These are phyloP conservation scores for Anoplolepis gracilipes DNA, from an alignment of 1,140 invertebrate genomes.

Conservation along the genomic window DNA sequence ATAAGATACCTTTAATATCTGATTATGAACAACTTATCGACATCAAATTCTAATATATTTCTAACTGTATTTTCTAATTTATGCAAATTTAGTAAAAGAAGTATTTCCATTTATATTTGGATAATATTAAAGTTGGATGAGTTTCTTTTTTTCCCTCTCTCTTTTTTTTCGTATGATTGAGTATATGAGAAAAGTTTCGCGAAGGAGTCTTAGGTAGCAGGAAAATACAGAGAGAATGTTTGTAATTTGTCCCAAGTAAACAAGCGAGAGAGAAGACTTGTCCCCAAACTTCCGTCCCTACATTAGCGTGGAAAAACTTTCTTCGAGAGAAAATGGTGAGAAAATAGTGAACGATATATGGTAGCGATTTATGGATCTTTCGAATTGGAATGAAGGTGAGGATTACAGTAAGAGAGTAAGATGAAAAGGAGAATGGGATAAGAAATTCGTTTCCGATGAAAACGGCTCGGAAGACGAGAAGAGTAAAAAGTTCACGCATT, in stretches of 20 bases:
- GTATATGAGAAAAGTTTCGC: not conserved
- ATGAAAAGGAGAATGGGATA: not conserved
- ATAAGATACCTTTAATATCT: not conserved
- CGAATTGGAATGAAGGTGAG: not conserved
- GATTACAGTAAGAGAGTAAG: not conserved
- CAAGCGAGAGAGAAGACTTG: not conserved
- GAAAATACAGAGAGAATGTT: not conserved
- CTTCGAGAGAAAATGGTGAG: not conserved
- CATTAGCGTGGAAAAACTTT: constrained; percentile 12
- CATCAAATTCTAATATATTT: not conserved
- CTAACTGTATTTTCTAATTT: not conserved
- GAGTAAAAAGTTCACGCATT: not conserved
- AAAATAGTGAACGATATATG: not conserved
- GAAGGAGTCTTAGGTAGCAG: not conserved
- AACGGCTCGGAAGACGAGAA: not conserved
- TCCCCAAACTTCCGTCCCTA: not conserved
- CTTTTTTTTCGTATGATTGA: not conserved
- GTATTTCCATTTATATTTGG: not conserved
- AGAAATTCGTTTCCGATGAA: constrained; percentile 6
- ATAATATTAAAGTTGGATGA: constrained; percentile 2
- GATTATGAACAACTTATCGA: not conserved
- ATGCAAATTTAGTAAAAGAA: not conserved
- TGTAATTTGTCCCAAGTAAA: constrained; percentile 41
- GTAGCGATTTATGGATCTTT: not conserved
- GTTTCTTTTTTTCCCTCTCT: too few relatives aligned